Evolutionary conservation across 2,113 vertebrate species (phyloP), one percentile per base, ranked within the genome.

Genomic region (Actinemys pallida): DNA sequence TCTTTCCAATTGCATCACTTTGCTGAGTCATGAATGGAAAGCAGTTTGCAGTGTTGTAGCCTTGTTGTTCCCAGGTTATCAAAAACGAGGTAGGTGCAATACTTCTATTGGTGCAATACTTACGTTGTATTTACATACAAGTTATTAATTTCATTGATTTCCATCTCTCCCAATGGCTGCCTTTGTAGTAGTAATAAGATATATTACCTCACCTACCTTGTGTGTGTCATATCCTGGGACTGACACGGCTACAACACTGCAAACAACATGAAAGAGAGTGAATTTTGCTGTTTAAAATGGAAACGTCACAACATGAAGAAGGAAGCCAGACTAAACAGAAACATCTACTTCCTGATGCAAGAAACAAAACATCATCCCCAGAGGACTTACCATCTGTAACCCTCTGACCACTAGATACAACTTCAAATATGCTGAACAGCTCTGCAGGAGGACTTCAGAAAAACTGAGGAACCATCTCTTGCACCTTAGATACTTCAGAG

Each of bases 1-100:
- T 39, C 62, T 1, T 1, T 7, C 0, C 5, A 56, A 25, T 78
- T 2, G 17, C n/a, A 22, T 17, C 2, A 1, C 4, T 54, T 5
- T 86, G 92, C 92, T 12, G 93, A 90, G 86, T 93, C 95, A 91
- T 0, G 31, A 11, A 80, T 2, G 22, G 49, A 54, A 72, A 39
- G 65, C 65, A 72, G n/a, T 72, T 39, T 72, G 35, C 65, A 39
- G n/a, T 69, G 62, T 35, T n/a, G 31, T 69, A 17, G 35, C 8
- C 62, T 8, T 69, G 62, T 69, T 69, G 16, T 17, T 69, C 62
- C 62, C 62, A 69, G 62, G 13, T 65, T 65, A 35, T 35, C 31
- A 35, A 65, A 65, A 31, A 35, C 7, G 4, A 35, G 59, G 31
- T 35, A 35, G 59, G 7, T 69, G 62, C n/a, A 8, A 31, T 22